Base-by-base conservation (phyloP, 1,140 invertebrate genomes). In the Conus betulinus region DNA sequence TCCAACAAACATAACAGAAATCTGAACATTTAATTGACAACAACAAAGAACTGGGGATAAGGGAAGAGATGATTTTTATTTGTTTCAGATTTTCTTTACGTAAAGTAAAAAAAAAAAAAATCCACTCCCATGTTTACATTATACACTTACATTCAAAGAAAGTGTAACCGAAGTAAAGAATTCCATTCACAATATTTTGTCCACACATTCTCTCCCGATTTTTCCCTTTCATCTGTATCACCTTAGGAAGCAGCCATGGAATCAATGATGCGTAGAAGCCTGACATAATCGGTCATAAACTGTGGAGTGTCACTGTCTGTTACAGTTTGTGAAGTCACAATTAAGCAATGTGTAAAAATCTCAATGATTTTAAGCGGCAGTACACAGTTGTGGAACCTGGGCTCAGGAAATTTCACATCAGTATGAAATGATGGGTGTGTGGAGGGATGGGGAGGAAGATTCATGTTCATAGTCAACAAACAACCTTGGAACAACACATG, bases 1-100 rank as follows among this genome's bases (percentile, higher is more conserved):
- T 53, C 39, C 13, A 8, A 53, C 79, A 81, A 81, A 81, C 79
- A 81, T 81, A 15, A 53, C 76, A 78, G 51, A 81, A 81, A 53
- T 51, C 67, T 71, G 6, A 63, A 63, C 60, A 63, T 71, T 20
- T 23, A 71, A 71, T 0, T n/a, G 13, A 71, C 67, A 71, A 71
- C 67, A 71, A 71, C 67, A 71, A 71, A 71, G 11, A 71, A 71
- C 13, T 71, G 67, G 67, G 23, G 67, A 71, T 20, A 71, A 23
- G 67, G 67, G 20, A n/a, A 71, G 6, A 23, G 7, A 23, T 71
- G 67, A 71, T 7, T 6, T 71, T 71, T 20, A 23, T 71, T 71
- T 71, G 11, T 71, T 71, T n/a, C 20, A 6, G 23, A 20, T 23
- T 23, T 7, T 23, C 23, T 23, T 20, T 71, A 23, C 20, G 67